phyloP scores from a whole-genome alignment of 2,113 vertebrate genomes.

The Peromyscus leucopus region DNA sequence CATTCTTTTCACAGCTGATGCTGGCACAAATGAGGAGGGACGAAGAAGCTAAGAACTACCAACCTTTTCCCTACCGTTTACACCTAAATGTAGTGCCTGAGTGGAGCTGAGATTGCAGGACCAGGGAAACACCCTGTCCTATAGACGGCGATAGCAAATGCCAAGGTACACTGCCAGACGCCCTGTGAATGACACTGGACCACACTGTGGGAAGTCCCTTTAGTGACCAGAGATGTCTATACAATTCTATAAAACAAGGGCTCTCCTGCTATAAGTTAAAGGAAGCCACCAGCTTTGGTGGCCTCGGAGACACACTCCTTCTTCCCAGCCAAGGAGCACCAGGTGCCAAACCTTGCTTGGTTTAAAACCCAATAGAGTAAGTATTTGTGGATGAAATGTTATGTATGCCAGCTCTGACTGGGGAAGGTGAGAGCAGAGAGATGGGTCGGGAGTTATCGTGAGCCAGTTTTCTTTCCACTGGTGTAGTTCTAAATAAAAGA shows the following conservation, averaged over 20 bases:
- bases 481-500: neutral
- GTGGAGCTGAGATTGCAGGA: neutral
- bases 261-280: constrained; percentile 38
- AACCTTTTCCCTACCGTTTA: neutral
- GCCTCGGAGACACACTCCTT: neutral
- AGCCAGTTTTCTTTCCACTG: neutral
- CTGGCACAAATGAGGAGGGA: neutral
- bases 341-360: constrained; percentile 26
- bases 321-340: neutral
- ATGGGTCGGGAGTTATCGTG: neutral
- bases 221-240: neutral
- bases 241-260: constrained; percentile 45
- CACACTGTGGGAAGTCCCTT: neutral
- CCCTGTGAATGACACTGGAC: neutral
- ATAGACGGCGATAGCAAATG: neutral
- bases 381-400: constrained; percentile 14
- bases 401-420: neutral
- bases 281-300: constrained; percentile 10
- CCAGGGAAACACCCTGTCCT: neutral
- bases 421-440: neutral
- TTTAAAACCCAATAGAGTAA: constrained; percentile 16
- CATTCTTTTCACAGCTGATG: constrained; percentile 2
- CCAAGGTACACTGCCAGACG: neutral
- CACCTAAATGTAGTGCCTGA: neutral
- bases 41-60: neutral